Evolutionary conservation across 2,888 invertebrate species (phyloP).

Genomic region (Mactromeris polynyma): DNA sequence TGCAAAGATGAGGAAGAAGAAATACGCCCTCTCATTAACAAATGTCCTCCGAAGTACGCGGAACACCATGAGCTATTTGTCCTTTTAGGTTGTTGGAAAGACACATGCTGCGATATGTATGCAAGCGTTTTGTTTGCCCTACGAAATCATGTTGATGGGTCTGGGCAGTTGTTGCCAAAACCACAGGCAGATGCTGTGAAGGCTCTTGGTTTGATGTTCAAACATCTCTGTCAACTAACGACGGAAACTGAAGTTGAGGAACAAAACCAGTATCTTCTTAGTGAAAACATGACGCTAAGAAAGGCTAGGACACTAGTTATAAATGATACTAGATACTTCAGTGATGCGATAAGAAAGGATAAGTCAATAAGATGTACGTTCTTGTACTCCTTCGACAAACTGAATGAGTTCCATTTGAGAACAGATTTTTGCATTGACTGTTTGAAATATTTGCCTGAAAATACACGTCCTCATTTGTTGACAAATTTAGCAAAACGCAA

Average conservation of each 20-base stretch:
- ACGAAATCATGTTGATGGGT: neutral
- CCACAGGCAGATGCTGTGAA: neutral
- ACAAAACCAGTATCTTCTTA: neutral
- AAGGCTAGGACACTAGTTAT: neutral
- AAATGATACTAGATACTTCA: neutral
- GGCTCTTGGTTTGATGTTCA: neutral
- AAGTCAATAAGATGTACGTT: neutral
- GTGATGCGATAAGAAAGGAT: neutral
- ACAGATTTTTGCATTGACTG: neutral
- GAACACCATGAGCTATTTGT: neutral
- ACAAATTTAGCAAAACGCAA: neutral
- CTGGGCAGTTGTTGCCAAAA: neutral
- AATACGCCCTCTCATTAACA: neutral
- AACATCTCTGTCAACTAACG: neutral
- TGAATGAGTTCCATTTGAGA: neutral
- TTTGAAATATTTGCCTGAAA: constrained; percentile 7
- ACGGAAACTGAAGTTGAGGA: neutral
- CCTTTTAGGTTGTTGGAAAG: constrained; percentile 5
- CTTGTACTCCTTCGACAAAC: neutral
- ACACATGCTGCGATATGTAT: neutral
- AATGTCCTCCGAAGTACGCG: neutral
- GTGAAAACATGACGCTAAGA: neutral
- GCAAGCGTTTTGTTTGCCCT: neutral
- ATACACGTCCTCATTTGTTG: neutral
- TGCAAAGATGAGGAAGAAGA: neutral